Conservation (phyloP, 2,113 vertebrate genomes). For the Pelusios castaneus region DNA sequence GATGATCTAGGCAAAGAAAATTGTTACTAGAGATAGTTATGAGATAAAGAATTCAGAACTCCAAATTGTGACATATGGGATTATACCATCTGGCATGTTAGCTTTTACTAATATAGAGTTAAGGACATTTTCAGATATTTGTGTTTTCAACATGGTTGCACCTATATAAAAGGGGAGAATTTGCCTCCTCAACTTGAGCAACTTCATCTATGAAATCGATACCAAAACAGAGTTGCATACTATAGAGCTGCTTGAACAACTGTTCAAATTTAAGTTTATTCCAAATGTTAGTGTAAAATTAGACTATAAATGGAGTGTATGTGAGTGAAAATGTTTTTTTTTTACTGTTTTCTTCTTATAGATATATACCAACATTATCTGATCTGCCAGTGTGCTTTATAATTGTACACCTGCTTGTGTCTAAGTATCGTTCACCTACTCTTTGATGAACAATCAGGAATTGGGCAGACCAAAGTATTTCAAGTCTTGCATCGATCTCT, state of each 20-base stretch:
- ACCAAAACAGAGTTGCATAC: not conserved
- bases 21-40: not conserved
- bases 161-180: not conserved
- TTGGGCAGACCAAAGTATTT: not conserved
- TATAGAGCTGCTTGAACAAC: not conserved
- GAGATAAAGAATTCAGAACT: not conserved
- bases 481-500: not conserved
- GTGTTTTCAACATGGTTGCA: not conserved
- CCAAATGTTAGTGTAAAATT: not conserved
- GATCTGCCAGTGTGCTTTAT: not conserved
- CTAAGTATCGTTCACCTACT: rapidly evolving
- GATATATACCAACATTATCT: not conserved
- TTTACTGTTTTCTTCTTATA: not conserved
- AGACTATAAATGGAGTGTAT: not conserved
- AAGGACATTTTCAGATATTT: not conserved
- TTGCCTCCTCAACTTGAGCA: not conserved
- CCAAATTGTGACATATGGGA: not conserved
- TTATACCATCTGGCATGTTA: not conserved
- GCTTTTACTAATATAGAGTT: not conserved
- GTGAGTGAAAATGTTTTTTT: not conserved
- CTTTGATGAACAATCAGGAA: not conserved
- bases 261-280: not conserved
- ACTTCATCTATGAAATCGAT: not conserved
- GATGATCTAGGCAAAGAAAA: not conserved
- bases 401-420: rapidly evolving